phyloP scores from a whole-genome alignment of 2,797 vertebrate genomes.

The Notoglanidium macrostoma region DNA sequence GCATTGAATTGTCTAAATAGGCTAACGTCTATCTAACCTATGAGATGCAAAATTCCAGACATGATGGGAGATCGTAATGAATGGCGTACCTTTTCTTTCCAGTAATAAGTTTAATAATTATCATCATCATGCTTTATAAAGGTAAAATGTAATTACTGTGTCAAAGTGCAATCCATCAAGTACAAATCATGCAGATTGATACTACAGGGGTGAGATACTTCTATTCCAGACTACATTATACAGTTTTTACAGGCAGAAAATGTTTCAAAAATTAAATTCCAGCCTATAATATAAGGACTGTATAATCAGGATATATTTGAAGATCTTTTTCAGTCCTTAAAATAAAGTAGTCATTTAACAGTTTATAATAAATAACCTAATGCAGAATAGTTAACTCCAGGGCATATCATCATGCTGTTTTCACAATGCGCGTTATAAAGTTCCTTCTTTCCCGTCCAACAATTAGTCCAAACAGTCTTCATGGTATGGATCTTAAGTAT shows the following conservation, averaged over 20 bases:
- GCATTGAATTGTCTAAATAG: background rate
- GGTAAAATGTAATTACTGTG: background rate
- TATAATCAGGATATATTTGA: background rate
- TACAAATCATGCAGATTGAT: background rate
- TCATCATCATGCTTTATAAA: background rate
- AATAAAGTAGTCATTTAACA: background rate
- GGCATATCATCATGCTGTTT: background rate
- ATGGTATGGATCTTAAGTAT: background rate
- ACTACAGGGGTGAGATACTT: background rate
- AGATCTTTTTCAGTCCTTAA: background rate
- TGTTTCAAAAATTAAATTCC: background rate
- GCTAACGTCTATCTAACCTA: background rate
- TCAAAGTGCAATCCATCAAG: no score
- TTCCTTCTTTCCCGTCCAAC: background rate
- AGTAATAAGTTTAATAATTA: background rate
- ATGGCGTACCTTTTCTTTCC: background rate
- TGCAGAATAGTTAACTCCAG: background rate
- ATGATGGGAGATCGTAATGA: background rate
- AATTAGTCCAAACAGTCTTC: background rate
- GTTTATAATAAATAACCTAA: background rate
- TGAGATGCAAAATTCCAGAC: background rate
- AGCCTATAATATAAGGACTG: background rate
- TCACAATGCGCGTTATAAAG: background rate
- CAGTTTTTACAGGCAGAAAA: background rate
- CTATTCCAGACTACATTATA: background rate